A percentile compares a stretch with the other conserved stretches of the same genome.
These are phyloP conservation scores for Anneissia japonica DNA, from an alignment of 35 echinoderm and acorn worm species.

Conservation along the genomic window DNA sequence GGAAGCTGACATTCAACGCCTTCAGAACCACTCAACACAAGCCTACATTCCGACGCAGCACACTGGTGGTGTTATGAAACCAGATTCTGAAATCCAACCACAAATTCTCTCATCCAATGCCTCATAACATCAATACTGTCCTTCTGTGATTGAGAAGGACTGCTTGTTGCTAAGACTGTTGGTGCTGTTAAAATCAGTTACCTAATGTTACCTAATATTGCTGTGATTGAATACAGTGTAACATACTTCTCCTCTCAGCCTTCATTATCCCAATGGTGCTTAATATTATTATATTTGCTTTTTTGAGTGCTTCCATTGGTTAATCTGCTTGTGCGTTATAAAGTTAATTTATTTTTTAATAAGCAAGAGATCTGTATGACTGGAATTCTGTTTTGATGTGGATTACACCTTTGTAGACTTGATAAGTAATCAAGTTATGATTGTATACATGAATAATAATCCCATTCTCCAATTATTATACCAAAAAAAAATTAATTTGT, in stretches of 20 bases:
- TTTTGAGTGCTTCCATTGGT: not conserved
- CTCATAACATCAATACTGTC: not conserved
- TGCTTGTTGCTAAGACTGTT: not conserved
- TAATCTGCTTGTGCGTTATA: too few species aligned
- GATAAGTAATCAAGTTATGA: too few species aligned
- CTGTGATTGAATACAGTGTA: not conserved
- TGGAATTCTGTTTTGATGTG: too few species aligned
- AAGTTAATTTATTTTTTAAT: too few species aligned
- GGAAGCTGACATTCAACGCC: not conserved
- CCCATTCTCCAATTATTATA: not conserved
- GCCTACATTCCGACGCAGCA: not conserved
- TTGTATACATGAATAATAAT: too few species aligned
- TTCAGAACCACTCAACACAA: slow-evolving; percentile 13
- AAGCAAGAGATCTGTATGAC: too few species aligned
- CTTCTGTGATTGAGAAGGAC: not conserved
- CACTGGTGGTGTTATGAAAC: not conserved
- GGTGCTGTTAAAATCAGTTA: not conserved
- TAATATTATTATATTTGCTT: not conserved
- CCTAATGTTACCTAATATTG: too few species aligned
- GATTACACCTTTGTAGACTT: too few species aligned
- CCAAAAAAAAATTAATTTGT: not conserved
- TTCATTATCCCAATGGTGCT: not conserved
- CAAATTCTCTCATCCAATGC: not conserved
- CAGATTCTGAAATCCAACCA: not conserved
- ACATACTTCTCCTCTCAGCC: too few species aligned